phyloP scores from a whole-genome alignment of 2,113 vertebrate genomes.

The Bubo blakistoni region DNA sequence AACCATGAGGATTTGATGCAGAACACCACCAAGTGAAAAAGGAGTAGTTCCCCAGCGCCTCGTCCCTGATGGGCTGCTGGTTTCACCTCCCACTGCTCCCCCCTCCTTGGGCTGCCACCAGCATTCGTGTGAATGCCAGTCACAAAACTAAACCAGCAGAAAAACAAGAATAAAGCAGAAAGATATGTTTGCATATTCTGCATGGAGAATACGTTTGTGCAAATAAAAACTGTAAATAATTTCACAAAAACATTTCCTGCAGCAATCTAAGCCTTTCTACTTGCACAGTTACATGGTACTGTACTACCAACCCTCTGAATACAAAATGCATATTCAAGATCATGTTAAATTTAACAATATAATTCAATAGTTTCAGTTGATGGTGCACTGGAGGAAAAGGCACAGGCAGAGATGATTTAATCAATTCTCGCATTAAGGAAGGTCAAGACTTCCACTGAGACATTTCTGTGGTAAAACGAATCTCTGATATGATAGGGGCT shows the following conservation, averaged over 20 bases:
- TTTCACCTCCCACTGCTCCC: not conserved
- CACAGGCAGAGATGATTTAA: not conserved
- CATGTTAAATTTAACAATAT: not conserved
- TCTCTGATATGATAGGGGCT: not conserved
- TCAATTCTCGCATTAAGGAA: not conserved
- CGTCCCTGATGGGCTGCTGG: not conserved
- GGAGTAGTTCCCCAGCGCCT: rapidly evolving
- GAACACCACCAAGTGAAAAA: not conserved
- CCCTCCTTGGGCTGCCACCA: not conserved
- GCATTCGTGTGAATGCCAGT: not conserved
- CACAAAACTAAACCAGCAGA: not conserved
- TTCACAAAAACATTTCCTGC: not conserved
- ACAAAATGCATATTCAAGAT: not conserved
- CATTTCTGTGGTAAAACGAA: not conserved
- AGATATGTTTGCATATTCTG: not conserved
- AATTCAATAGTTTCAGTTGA: not conserved
- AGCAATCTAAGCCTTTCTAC: not conserved
- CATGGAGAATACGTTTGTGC: not conserved
- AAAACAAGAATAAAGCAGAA: not conserved
- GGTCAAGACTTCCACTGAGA: not conserved
- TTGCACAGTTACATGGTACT: not conserved
- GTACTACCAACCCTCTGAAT: not conserved
- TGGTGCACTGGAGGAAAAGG: not conserved
- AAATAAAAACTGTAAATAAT: not conserved
- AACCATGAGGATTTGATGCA: not conserved